Base-by-base conservation (phyloP, 2,113 vertebrate genomes). In the Thomomys bottae region DNA sequence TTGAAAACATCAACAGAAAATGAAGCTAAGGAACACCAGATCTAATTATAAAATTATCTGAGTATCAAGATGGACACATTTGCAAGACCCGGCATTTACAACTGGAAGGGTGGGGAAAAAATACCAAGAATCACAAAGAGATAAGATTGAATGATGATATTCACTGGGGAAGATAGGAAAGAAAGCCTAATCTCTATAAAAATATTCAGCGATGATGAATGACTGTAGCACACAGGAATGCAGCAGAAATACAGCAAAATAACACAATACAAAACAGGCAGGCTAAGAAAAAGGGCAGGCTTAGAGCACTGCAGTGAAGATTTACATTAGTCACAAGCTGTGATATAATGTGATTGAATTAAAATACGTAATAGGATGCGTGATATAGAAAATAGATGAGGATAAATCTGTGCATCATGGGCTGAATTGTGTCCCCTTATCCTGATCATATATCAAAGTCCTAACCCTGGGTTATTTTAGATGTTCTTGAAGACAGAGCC, bases 101-200 rank as follows among this genome's bases (percentile, higher is more conserved):
- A 4, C 3, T 21, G 71, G 80, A 32, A 77, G 76, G 84, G 59
- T 40, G 66, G 1, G 80, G 76, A 92, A 95, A 84, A 54, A 94
- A 81, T 87, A 80, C 49, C 77, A 81, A 59, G 67, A 86, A 78
- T 79, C 80, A 76, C 38, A 82, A 84, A 59, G 76, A 90, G 89
- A 38, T 84, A 88, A 81, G 79, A 86, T n/a, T 93, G 94, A 95
- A 54, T 93, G 92, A 96, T 87, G 90, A 92, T 84, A 84, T 24
- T 68, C 75, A 63, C 90, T 83, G 75, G 80, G 83, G 80, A 86
- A 92, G 92, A 83, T 75, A 84, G 84, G 42, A 61, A 34, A 87
- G 49, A 91, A 85, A 81, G 54, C 72, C 40, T 78, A 87, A 78
- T 94, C 66, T 88, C 94, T 94, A 78, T 89, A 86, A 95, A 91